These are phyloP conservation scores for Probosciger aterrimus DNA, from an alignment of 2,113 vertebrate species.

Conservation along the genomic window DNA sequence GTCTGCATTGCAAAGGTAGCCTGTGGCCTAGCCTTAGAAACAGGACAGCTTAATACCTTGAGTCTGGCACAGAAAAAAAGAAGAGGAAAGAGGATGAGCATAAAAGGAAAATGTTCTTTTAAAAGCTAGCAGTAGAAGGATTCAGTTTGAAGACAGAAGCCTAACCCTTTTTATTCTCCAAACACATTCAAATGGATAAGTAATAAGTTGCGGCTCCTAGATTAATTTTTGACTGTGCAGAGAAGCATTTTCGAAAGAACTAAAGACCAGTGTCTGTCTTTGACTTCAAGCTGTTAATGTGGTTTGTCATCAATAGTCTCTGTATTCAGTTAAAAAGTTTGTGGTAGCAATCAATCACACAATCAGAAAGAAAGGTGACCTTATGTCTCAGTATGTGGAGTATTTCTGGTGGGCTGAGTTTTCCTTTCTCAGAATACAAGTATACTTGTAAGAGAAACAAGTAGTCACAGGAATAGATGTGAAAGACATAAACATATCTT, in stretches of 20 bases:
- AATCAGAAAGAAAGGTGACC: not conserved
- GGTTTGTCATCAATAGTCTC: not conserved
- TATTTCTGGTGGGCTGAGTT: not conserved
- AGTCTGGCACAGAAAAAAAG: slow-evolving; percentile 28
- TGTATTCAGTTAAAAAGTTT: not conserved
- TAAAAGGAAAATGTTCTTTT: slow-evolving; percentile 2
- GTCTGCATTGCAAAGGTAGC: slow-evolving; percentile 49
- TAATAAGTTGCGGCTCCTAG: not conserved
- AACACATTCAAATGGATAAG: not conserved
- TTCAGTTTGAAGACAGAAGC: not conserved
- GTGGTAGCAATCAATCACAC: not conserved
- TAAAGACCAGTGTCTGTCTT: not conserved
- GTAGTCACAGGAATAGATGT: not conserved
- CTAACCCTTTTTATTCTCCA: not conserved
- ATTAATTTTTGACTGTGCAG: not conserved
- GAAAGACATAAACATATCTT: not conserved
- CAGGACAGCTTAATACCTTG: not conserved
- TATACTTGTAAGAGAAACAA: not conserved
- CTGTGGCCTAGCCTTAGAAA: slow-evolving; percentile 16
- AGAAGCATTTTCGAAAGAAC: not conserved
- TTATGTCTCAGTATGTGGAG: not conserved
- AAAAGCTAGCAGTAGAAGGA: not conserved
- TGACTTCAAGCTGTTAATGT: not conserved
- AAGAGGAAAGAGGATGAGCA: not conserved
- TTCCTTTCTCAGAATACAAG: not conserved